Conservation (phyloP, 2,888 invertebrate species). For the Odontocolon sp. region DNA sequence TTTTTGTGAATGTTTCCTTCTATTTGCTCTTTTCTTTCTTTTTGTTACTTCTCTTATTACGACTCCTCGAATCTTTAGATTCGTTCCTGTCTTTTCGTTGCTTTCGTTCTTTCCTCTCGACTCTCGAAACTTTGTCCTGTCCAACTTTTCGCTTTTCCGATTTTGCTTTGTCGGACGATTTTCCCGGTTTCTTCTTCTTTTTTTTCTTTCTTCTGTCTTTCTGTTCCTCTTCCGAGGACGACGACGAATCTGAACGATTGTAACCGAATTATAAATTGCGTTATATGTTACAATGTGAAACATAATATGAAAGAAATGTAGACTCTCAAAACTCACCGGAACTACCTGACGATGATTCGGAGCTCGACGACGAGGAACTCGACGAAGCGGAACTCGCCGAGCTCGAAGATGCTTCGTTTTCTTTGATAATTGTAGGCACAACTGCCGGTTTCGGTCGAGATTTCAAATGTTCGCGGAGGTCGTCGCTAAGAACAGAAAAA, state of each 20-base stretch:
- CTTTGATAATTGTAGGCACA: conserved; percentile 63
- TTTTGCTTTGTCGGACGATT: conserved; percentile 55
- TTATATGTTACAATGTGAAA: background rate
- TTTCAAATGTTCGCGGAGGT: conserved; percentile 93
- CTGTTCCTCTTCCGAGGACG: conserved; percentile 61
- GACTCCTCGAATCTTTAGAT: conserved; percentile 32
- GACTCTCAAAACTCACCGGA: conserved; percentile 15
- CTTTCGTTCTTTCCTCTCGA: conserved; percentile 16
- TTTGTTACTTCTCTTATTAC: conserved; percentile 32
- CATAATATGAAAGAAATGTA: background rate
- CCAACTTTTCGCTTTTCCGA: conserved; percentile 46
- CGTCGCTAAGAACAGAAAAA: conserved; percentile 84
- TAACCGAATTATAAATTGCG: background rate
- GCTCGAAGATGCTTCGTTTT: conserved; percentile 62
- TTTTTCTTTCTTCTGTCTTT: conserved; percentile 64
- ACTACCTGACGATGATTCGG: conserved; percentile 55
- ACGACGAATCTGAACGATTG: conserved; percentile 44
- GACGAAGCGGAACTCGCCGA: too few species aligned
- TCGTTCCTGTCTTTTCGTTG: conserved; percentile 36
- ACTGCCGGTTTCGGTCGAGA: conserved; percentile 84
- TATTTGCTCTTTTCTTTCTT: conserved; percentile 33
- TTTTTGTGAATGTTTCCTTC: background rate
- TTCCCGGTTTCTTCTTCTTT: conserved; percentile 58
- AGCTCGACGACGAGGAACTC: conserved; percentile 64
- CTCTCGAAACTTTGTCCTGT: conserved; percentile 6